phyloP scores from a whole-genome alignment of 2,888 invertebrate species.

The Rhimphoctona megacephalus region DNA sequence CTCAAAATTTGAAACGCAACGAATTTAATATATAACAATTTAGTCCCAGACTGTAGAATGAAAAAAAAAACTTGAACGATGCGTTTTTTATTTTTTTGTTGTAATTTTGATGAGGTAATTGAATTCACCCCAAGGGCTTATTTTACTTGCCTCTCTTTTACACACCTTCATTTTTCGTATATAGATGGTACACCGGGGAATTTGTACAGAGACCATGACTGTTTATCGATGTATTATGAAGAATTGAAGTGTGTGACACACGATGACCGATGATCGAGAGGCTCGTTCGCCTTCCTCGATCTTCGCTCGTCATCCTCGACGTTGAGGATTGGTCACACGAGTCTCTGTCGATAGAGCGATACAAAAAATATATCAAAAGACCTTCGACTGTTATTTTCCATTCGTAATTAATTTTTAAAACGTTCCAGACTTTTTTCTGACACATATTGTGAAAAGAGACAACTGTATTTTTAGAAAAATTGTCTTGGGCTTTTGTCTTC shows the following conservation, averaged over 20 bases:
- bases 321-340: conserved; percentile 21
- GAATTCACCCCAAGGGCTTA: conserved; percentile 11
- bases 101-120: background rate
- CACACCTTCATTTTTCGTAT: background rate
- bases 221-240: conserved; percentile 5
- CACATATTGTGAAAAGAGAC: background rate
- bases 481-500: background rate
- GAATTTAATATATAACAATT: background rate
- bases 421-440: background rate
- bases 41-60: background rate
- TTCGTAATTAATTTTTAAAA: conserved; percentile 6
- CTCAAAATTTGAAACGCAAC: too few relatives aligned
- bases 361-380: conserved; percentile 24
- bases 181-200: too few relatives aligned
- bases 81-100: background rate
- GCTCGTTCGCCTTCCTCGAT: conserved; percentile 40
- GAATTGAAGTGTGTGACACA: background rate
- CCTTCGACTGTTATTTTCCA: conserved; percentile 41
- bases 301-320: conserved; percentile 30
- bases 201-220: background rate
- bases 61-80: background rate
- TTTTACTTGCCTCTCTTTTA: background rate
- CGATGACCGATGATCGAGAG: conserved; percentile 36
- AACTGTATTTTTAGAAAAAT: background rate
- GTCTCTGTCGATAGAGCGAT: conserved; percentile 11